Conservation (phyloP, 2,113 vertebrate species). For the Strigops habroptila region DNA sequence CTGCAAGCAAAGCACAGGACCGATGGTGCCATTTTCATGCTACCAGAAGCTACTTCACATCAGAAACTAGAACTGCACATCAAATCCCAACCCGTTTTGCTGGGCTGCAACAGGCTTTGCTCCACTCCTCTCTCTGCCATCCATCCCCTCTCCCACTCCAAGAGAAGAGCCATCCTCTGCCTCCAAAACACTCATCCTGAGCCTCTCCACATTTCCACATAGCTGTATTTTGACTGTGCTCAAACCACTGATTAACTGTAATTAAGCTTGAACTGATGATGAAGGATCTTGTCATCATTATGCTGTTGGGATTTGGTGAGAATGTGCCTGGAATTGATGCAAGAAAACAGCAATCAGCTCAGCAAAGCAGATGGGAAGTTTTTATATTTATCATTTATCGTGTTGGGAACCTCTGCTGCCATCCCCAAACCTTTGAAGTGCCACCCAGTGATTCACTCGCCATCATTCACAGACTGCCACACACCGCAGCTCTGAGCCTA, state of each 20-base stretch:
- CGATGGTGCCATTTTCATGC: background rate
- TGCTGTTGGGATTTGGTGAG: slow-evolving; percentile 43
- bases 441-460: background rate
- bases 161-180: slow-evolving; percentile 6
- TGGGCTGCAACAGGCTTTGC: background rate
- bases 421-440: background rate
- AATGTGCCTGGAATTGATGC: slow-evolving; percentile 26
- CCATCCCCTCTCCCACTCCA: background rate
- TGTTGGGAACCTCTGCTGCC: slow-evolving; percentile 2
- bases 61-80: background rate
- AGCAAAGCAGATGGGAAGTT: background rate
- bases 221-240: slow-evolving; percentile 50
- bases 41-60: background rate
- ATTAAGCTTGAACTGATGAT: slow-evolving; percentile 56
- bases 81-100: background rate
- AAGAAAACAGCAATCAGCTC: slow-evolving; percentile 47
- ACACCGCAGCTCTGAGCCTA: accelerated
- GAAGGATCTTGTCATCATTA: slow-evolving; percentile 54
- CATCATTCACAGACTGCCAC: background rate
- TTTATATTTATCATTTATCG: background rate
- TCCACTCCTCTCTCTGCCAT: background rate
- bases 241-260: slow-evolving; percentile 59
- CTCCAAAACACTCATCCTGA: slow-evolving; percentile 23
- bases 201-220: slow-evolving; percentile 15
- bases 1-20: background rate